These are phyloP conservation scores for Gymnoscelis rufifasciata DNA, from an alignment of 2,888 invertebrate genomes.

Conservation along the genomic window DNA sequence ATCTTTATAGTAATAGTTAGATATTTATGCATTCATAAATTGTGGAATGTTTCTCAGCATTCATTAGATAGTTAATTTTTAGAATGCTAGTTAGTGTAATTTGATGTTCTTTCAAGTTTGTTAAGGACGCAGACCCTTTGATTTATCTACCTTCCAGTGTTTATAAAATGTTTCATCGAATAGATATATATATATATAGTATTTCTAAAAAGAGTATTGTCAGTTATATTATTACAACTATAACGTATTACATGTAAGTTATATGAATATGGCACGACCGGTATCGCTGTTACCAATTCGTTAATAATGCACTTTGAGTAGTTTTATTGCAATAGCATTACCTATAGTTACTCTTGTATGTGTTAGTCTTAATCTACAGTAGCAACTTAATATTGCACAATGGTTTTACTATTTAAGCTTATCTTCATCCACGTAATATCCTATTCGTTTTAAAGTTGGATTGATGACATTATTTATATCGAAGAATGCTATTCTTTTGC, in stretches of 20 bases:
- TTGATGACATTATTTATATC: constrained; percentile 3
- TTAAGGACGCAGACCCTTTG: constrained; percentile 29
- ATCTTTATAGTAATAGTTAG: constrained; percentile 62
- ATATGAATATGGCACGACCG: constrained; percentile 35
- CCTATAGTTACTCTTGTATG: constrained; percentile 4
- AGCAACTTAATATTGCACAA: constrained; percentile 4
- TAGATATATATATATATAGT: constrained; percentile 35
- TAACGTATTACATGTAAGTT: constrained; percentile 20
- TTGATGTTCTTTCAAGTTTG: constrained; percentile 55
- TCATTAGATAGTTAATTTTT: constrained; percentile 77
- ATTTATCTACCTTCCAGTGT: constrained; percentile 29
- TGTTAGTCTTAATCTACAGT: not conserved
- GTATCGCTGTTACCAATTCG: constrained; percentile 44
- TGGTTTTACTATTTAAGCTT: not conserved
- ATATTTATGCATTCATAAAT: constrained; percentile 69
- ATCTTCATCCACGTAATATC: too few species aligned
- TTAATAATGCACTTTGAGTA: constrained; percentile 67
- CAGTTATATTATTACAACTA: constrained; percentile 31
- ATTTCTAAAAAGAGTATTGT: constrained; percentile 34
- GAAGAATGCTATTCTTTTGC: constrained; percentile 31
- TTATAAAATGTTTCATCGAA: constrained; percentile 32
- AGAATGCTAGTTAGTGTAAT: constrained; percentile 78
- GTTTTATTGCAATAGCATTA: constrained; percentile 33
- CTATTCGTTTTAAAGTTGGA: not conserved
- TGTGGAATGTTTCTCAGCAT: constrained; percentile 65